Base-by-base conservation (phyloP, 2,888 invertebrate species). In the Ochlodes sylvanus region DNA sequence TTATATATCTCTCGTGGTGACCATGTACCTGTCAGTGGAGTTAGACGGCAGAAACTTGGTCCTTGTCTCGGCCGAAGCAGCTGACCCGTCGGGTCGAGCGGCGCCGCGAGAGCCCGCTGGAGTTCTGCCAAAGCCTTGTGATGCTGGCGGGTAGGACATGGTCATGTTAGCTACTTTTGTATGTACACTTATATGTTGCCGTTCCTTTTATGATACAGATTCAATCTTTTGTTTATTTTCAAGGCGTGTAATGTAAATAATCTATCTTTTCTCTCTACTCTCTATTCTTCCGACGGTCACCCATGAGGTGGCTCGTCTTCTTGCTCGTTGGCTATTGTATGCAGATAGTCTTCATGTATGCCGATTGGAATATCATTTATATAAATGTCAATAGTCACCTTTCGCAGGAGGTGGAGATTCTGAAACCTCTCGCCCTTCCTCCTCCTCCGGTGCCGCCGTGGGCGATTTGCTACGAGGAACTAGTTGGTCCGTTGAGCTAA, bases 51-150 rank as follows among this genome's bases (percentile, higher is more conserved):
- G 93, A 91, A 93, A 93, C 86, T 42, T 63, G 52, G 87, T 88
- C 88, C 79, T 85, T 76, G 77, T 86, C 85, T 87, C 90, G 72
- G 73, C 84, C 79, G 80, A 85, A 81, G 80, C 82, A 84, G 77
- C 80, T 70, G 79, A 88, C 81, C 70, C 86, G 84, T 78, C 83
- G 77, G 78, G 82, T 70, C 81, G 80, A 81, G 75, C 83, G 82
- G 74, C 77, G 72, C 72, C 78, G 73, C 82, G 81, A 65, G 77
- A 80, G 74, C 63, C 84, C 84, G 80, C 84, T 84, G 83, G 92
- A 92, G 90, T 92, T 90, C 90, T 93, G 93, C 93, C 93, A 93
- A 90, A 93, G 83, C 88, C 93, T 90, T 86, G 93, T 93, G 92
- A 93, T 92, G 88, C 93, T 93, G 74, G 2, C 61, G 41, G 14